Evolutionary conservation across 2,797 vertebrate genomes (phyloP), one percentile per base, ranked within the genome.

Genomic region (Geotrypetes seraphini): DNA sequence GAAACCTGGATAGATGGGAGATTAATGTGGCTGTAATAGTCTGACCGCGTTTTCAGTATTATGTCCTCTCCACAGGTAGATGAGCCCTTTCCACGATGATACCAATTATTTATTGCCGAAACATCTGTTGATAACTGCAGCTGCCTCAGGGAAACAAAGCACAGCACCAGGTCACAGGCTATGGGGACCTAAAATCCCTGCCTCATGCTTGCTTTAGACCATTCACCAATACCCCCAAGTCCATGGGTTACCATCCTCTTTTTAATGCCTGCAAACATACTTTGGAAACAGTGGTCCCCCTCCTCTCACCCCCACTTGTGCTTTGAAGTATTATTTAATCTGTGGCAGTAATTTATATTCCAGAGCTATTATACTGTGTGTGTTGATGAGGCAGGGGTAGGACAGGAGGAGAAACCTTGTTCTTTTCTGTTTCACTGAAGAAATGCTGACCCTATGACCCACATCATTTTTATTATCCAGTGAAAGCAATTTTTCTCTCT

Each of bases 81-180:
- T 36, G 61, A 44, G 52, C 59, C 66, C 60, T 66, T 78, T 69
- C 73, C 35, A 62, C 65, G 71, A 81, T 81, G 79, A 79, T 79
- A 75, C 78, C 82, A 76, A 74, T 81, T 82, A 77, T 82, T 83
- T 79, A 76, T 78, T 78, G 75, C 79, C 23, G 70, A 81, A 85
- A 83, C 81, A 83, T 81, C 82, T 86, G 83, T 80, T 78, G 78
- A 81, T 75, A 78, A 79, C 71, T 71, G 75, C 81, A 85, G 78
- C 81, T 83, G 82, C 71, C 77, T 69, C 46, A 34, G 65, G 56
- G 51, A 67, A 75, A 82, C 76, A 80, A 82, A 81, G 73, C 60
- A 31, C 63, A 66, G 71, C 64, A 4, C 31, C 50, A 66, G 80
- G 78, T 81, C 73, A 71, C 17, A 50, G 53, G 63, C 78, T 58